Evolutionary conservation across 1,140 invertebrate genomes (phyloP).

Genomic region (Conus betulinus): DNA sequence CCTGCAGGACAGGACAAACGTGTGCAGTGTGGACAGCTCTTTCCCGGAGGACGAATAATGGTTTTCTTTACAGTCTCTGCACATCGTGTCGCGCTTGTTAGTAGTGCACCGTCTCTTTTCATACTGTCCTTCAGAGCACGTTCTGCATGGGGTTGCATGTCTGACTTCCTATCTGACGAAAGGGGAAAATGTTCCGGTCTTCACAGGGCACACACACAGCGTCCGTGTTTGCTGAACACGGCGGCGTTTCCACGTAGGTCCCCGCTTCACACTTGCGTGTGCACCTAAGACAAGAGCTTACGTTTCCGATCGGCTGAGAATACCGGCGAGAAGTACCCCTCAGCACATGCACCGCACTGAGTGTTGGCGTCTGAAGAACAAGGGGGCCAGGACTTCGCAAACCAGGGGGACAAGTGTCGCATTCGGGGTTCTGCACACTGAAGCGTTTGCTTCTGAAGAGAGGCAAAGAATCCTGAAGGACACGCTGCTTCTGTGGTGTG

Average conservation of each 20-base stretch:
- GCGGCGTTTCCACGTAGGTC: background rate
- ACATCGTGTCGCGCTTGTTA: background rate
- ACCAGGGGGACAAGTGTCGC: slow-evolving; percentile 12
- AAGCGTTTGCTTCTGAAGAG: background rate
- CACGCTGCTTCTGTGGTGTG: background rate
- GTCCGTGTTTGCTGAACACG: background rate
- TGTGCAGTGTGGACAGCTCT: background rate
- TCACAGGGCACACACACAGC: slow-evolving; percentile 3
- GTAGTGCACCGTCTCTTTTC: background rate
- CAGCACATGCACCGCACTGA: slow-evolving; percentile 14
- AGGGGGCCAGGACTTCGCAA: background rate
- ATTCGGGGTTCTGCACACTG: background rate
- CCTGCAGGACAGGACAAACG: slow-evolving; percentile 15
- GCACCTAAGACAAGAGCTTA: background rate
- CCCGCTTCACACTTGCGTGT: background rate
- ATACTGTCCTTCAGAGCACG: background rate
- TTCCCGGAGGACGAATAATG: background rate
- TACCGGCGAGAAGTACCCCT: slow-evolving; percentile 8
- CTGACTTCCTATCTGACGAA: background rate
- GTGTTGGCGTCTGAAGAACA: slow-evolving; percentile 13
- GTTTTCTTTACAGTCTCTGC: background rate
- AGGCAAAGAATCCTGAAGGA: slow-evolving; percentile 8
- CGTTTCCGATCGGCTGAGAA: slow-evolving; percentile 16
- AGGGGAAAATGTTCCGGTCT: background rate
- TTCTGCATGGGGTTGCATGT: background rate